Base-by-base conservation (phyloP, 2,113 vertebrate genomes). In the Leptobrachium leishanense region DNA sequence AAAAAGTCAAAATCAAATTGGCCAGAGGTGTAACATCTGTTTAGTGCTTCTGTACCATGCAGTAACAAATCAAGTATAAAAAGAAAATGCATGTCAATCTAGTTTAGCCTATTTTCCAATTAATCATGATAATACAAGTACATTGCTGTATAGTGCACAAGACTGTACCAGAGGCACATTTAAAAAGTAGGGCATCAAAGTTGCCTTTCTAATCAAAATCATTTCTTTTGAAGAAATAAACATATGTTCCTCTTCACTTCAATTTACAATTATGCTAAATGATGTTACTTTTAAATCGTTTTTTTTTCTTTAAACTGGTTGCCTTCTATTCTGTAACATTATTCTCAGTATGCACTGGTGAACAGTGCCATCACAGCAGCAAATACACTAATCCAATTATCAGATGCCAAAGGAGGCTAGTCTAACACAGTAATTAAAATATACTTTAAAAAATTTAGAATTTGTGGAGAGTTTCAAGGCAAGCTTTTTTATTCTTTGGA, bases 1-100 rank as follows among this genome's bases (percentile, higher is more conserved):
- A 31, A 64, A 20, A 62, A 62, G 6, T 40, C 67, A 75, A 64
- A 76, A 63, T 68, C 44, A 68, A 77, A 68, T 70, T 77, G 42
- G 75, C 75, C 67, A 77, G 75, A 77, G 75, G 75, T 68, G 55
- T 62, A 13, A 77, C 75, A 77, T 77, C 75, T 77, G 75, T 69
- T 62, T 77, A 77, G 75, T 2, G 68, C 43, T 50, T 77, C 40
- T 76, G n/a, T 31, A 31, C 57, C 53, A 40, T 11, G 46, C 67
- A 69, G 41, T 62, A 77, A 70, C 66, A 77, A 77, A 77, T 66
- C 67, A 68, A 70, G 42, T 69, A 69, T 76, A 43, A 70, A 31
- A 77, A 69, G 31, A 15, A 43, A 77, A 54, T 44, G 55, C 57
- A 77, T 77, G 75, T 62, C 75, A 69, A 77, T 69, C 75, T 70